These are phyloP conservation scores for Pterocles burchelli DNA, from an alignment of 2,113 vertebrate genomes.

Conservation along the genomic window DNA sequence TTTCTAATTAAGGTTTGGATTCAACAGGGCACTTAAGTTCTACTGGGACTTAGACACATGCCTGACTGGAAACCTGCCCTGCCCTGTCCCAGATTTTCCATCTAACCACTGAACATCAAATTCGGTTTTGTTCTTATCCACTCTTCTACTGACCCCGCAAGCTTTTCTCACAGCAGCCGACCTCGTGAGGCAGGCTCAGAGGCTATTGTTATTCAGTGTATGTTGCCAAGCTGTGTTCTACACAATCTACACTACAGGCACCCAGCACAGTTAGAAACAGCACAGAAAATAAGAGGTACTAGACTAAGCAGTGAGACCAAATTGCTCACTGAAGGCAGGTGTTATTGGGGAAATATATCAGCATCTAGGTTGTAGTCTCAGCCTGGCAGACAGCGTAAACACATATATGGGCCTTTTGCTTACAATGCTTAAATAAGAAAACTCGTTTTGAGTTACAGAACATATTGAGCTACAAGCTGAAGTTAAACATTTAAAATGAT, in stretches of 20 bases:
- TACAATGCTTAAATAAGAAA: neutral
- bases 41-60: neutral
- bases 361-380: neutral
- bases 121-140: neutral
- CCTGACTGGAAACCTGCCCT: conserved; percentile 32
- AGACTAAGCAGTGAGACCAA: neutral
- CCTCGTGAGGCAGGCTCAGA: neutral
- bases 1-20: conserved; percentile 34
- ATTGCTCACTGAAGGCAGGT: neutral
- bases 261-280: neutral
- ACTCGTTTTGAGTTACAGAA: neutral
- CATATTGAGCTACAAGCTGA: neutral
- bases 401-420: neutral
- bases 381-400: neutral
- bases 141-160: neutral
- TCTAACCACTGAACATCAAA: neutral
- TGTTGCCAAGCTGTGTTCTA: neutral
- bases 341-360: neutral
- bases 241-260: neutral
- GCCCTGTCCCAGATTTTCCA: neutral
- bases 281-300: neutral
- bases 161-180: neutral
- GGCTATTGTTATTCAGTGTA: neutral
- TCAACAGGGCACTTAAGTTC: conserved; percentile 32
- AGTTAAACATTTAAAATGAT: neutral